Conservation (phyloP, 2,888 invertebrate species). For the Agrotis puta region DNA sequence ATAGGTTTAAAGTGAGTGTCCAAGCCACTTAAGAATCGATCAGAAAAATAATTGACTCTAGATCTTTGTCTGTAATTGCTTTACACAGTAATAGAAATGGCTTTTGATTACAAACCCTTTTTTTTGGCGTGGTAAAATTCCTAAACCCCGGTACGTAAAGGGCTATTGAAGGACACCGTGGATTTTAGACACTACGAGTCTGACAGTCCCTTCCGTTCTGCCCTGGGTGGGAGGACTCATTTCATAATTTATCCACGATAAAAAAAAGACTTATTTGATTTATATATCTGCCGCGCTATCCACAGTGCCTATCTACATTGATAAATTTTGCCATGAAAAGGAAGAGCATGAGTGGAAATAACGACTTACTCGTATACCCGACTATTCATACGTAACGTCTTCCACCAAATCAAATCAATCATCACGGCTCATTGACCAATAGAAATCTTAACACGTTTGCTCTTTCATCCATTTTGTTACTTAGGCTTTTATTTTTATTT, state of each 20-base stretch:
- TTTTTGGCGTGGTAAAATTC: too few species aligned
- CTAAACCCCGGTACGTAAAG: too few species aligned
- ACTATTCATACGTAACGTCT: constrained; percentile 16
- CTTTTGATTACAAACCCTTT: background rate
- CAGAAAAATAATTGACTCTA: background rate
- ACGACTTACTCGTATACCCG: background rate
- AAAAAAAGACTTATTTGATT: too few species aligned
- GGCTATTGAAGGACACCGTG: too few species aligned
- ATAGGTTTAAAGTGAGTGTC: background rate
- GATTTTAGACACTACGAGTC: too few species aligned
- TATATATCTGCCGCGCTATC: too few species aligned
- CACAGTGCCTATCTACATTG: background rate
- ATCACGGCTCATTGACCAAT: constrained; percentile 53
- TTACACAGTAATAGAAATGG: background rate
- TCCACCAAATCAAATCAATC: constrained; percentile 52
- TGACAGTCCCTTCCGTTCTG: too few species aligned
- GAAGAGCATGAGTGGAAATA: background rate
- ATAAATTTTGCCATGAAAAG: background rate
- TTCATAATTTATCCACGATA: too few species aligned
- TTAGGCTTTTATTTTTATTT: constrained; percentile 17
- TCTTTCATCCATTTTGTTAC: constrained; percentile 32
- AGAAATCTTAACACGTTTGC: constrained; percentile 52
- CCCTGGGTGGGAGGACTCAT: too few species aligned
- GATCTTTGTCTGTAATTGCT: background rate
- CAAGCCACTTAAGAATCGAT: background rate